Evolutionary conservation across 1,140 invertebrate species (phyloP).

Genomic region (Drosophila suzukii): DNA sequence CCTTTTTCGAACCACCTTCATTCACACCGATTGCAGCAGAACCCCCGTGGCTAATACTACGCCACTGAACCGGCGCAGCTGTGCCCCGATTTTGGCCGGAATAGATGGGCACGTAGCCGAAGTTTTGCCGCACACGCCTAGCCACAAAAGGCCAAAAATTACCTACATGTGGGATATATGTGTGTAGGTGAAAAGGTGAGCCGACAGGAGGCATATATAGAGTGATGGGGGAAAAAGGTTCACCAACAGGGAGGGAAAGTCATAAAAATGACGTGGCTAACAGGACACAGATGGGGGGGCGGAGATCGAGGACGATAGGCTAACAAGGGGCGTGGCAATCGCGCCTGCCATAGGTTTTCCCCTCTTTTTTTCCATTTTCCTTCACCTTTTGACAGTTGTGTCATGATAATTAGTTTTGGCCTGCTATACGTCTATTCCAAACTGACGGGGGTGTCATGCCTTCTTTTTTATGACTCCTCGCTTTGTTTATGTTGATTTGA

Average conservation of each 20-base stretch:
- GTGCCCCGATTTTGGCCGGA: constrained; percentile 62
- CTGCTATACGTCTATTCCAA: constrained; percentile 27
- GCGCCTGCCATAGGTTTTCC: background rate
- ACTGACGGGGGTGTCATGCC: constrained; percentile 61
- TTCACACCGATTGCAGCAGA: constrained; percentile 7
- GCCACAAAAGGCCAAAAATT: constrained; percentile 71
- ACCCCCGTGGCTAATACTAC: constrained; percentile 29
- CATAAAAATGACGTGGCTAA: constrained; percentile 51
- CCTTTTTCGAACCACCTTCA: background rate
- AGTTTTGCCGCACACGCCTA: constrained; percentile 67
- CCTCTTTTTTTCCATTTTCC: constrained; percentile 2
- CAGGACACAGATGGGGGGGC: constrained; percentile 27
- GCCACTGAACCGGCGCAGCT: constrained; percentile 60
- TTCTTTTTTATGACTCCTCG: constrained; percentile 66
- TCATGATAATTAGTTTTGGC: constrained; percentile 74
- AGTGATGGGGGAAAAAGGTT: constrained; percentile 16
- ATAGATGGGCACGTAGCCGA: constrained; percentile 73
- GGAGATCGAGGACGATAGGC: constrained; percentile 34
- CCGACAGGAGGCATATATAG: constrained; percentile 35
- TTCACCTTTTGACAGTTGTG: constrained; percentile 74
- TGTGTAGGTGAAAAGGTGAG: constrained; percentile 61
- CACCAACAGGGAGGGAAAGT: constrained; percentile 42
- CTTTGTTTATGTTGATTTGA: constrained; percentile 79
- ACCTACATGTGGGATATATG: constrained; percentile 19
- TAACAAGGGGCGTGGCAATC: constrained; percentile 58